Conservation (phyloP, 1,140 invertebrate genomes). For the Lamellibrachia luymesi region DNA sequence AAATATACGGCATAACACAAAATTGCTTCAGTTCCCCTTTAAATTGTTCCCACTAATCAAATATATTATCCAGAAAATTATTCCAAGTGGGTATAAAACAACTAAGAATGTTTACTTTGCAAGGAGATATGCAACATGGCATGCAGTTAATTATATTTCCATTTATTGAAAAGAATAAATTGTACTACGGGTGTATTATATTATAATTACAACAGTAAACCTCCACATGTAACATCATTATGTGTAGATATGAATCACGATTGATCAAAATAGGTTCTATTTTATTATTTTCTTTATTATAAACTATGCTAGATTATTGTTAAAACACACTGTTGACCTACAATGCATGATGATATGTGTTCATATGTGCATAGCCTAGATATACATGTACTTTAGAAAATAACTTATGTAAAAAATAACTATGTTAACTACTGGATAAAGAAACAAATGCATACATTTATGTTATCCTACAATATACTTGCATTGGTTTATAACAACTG, state of each 20-base stretch:
- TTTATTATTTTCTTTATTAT: not conserved
- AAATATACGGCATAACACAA: too few relatives aligned
- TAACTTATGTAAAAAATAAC: too few relatives aligned
- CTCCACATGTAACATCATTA: not conserved
- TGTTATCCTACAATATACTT: not conserved
- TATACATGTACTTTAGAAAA: too few relatives aligned
- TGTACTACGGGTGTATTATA: not conserved
- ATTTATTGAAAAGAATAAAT: not conserved
- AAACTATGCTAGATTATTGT: not conserved
- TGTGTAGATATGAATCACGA: not conserved
- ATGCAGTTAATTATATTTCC: not conserved
- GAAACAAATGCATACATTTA: too few relatives aligned
- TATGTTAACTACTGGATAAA: too few relatives aligned
- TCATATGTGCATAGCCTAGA: too few relatives aligned
- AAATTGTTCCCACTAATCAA: too few relatives aligned
- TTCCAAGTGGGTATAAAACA: too few relatives aligned
- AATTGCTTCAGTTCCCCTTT: too few relatives aligned
- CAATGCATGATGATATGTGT: too few relatives aligned
- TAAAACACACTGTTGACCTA: not conserved
- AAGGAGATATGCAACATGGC: not conserved
- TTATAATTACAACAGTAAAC: not conserved
- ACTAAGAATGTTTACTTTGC: too few relatives aligned
- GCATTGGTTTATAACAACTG: not conserved
- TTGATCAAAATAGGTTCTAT: not conserved
- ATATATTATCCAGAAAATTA: too few relatives aligned